phyloP scores from a whole-genome alignment of 2,797 vertebrate species.

The Lacerta agilis region DNA sequence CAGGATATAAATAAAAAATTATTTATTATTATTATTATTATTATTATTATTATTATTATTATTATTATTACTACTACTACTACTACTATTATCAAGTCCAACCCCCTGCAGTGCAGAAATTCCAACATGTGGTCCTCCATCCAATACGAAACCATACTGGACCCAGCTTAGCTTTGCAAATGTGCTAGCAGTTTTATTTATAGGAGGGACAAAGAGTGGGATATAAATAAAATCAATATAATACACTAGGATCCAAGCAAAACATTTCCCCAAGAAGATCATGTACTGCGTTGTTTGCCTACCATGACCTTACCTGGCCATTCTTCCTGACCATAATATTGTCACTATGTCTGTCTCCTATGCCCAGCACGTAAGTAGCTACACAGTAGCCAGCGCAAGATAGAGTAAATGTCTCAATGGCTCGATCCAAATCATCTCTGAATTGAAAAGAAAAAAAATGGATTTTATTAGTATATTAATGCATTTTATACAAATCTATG shows the following conservation, averaged over 20 bases:
- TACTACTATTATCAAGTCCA: no score
- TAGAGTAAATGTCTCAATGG: constrained; percentile 97
- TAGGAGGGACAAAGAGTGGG: no score
- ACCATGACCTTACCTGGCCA: constrained; percentile 86
- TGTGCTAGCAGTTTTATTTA: no score
- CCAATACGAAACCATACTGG: no score
- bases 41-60: no score
- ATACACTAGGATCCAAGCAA: neutral
- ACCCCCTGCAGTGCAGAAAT: no score
- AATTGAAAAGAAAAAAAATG: constrained; percentile 31
- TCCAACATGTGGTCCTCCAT: no score
- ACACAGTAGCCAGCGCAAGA: constrained; percentile 99
- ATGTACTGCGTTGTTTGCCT: neutral
- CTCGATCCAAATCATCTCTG: constrained; percentile 94
- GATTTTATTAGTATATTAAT: neutral
- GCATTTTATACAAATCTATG: neutral
- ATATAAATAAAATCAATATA: neutral
- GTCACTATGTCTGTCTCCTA: constrained; percentile 98
- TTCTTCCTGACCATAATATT: constrained; percentile 99
- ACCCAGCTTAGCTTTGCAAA: no score
- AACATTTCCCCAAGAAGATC: neutral
- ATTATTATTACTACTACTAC: no score
- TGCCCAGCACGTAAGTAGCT: constrained; percentile 98
- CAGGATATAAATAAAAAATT: no score
- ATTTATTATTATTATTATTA: no score